Evolutionary conservation across 1,140 invertebrate genomes (phyloP).

Genomic region (Choristoneura fumiferana): DNA sequence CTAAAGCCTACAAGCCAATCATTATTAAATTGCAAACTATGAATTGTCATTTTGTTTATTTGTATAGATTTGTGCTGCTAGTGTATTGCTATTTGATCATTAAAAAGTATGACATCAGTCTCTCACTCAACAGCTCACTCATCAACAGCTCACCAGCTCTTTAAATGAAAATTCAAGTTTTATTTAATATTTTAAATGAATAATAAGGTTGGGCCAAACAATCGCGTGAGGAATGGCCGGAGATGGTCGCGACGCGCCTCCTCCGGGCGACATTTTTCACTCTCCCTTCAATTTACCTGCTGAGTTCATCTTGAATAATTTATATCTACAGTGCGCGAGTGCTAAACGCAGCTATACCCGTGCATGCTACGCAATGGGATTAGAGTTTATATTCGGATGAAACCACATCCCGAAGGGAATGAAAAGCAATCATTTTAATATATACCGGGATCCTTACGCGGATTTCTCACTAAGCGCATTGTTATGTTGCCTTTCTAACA

Average conservation of each 20-base stretch:
- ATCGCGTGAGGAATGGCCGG: conserved; percentile 29
- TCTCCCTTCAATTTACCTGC: conserved; percentile 37
- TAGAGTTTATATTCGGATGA: neutral
- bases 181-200: neutral
- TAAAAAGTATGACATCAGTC: no score
- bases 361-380: neutral
- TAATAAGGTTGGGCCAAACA: conserved; percentile 28
- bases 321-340: conserved; percentile 29
- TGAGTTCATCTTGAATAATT: conserved; percentile 46
- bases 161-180: no score
- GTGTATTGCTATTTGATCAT: no score
- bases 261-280: conserved; percentile 40
- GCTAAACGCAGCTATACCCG: neutral
- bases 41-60: no score
- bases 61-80: no score
- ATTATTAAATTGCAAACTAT: no score
- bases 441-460: neutral
- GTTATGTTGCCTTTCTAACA: conserved; percentile 1
- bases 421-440: conserved; percentile 16
- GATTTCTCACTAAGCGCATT: conserved; percentile 15
- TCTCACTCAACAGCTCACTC: no score
- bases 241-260: conserved; percentile 28
- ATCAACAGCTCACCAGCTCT: no score
- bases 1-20: no score
- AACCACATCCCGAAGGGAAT: neutral